phyloP scores from a whole-genome alignment of 2,888 invertebrate genomes.

The Allygus modestus region DNA sequence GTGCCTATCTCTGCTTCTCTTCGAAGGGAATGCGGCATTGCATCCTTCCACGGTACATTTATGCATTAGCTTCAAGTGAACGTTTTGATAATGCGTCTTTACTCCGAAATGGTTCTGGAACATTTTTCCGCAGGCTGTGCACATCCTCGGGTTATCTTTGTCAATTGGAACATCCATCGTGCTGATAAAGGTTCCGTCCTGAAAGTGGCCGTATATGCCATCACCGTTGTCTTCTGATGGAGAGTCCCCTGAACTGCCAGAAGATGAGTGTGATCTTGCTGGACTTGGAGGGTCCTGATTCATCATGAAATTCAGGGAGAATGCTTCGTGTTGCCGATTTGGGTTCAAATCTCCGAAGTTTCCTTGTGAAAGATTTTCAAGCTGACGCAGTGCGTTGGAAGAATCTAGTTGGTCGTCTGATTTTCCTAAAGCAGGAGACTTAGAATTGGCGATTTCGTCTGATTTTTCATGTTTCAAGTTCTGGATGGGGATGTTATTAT shows the following conservation, averaged over 20 bases:
- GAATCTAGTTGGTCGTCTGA: conserved; percentile 74
- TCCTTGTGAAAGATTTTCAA: conserved; percentile 89
- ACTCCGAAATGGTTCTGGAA: conserved; percentile 96
- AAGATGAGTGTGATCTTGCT: conserved; percentile 79
- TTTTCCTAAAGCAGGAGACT: conserved; percentile 32
- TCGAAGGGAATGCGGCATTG: conserved; percentile 96
- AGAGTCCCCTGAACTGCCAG: conserved; percentile 78
- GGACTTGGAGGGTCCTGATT: conserved; percentile 79
- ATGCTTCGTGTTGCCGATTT: conserved; percentile 68
- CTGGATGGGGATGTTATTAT: conserved; percentile 48
- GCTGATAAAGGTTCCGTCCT: conserved; percentile 81
- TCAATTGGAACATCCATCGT: conserved; percentile 93
- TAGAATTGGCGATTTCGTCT: conserved; percentile 21
- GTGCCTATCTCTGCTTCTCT: conserved; percentile 94
- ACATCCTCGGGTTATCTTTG: conserved; percentile 93
- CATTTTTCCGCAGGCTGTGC: conserved; percentile 94
- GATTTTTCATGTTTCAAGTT: conserved; percentile 33
- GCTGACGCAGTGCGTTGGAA: conserved; percentile 84
- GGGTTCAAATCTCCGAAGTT: conserved; percentile 79
- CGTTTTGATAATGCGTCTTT: conserved; percentile 97
- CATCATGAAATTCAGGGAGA: conserved; percentile 73
- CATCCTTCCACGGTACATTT: conserved; percentile 97
- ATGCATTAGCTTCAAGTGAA: conserved; percentile 96
- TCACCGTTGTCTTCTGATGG: conserved; percentile 80
- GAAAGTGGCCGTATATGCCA: conserved; percentile 85